A percentile compares a stretch with the other conserved stretches of the same genome.
Evolutionary conservation across 1,140 invertebrate genomes (phyloP).

Genomic region (Maniola jurtina): DNA sequence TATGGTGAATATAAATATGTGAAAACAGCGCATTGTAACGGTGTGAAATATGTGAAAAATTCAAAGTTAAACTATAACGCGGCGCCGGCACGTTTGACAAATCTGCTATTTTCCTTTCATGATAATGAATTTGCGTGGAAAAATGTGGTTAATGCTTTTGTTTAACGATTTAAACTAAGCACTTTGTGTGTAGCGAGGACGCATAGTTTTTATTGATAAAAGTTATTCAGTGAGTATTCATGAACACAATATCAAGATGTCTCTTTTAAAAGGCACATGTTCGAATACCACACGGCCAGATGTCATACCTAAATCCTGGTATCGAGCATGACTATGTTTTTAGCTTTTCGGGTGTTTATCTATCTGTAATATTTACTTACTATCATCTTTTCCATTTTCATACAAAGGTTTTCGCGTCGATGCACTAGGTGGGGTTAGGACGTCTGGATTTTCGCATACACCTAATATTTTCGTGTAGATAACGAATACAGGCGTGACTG

Average conservation of each 20-base stretch:
- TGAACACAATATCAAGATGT: slow-evolving; percentile 63
- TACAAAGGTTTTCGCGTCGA: slow-evolving; percentile 55
- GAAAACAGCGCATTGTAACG: slow-evolving; percentile 49
- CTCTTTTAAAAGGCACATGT: slow-evolving; percentile 68
- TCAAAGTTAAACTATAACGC: slow-evolving; percentile 55
- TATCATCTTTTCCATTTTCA: slow-evolving; percentile 22
- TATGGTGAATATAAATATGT: slow-evolving; percentile 68
- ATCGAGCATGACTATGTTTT: slow-evolving; percentile 19
- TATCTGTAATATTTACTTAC: not conserved
- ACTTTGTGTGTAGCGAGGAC: slow-evolving; percentile 27
- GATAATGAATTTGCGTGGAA: slow-evolving; percentile 47
- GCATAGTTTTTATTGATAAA: slow-evolving; percentile 8
- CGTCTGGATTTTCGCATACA: slow-evolving; percentile 45
- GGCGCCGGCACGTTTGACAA: slow-evolving; percentile 76
- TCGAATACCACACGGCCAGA: slow-evolving; percentile 42
- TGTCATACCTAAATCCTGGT: slow-evolving; percentile 27
- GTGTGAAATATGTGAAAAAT: slow-evolving; percentile 68
- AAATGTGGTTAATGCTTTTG: slow-evolving; percentile 45
- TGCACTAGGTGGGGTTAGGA: slow-evolving; percentile 71
- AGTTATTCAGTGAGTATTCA: slow-evolving; percentile 44
- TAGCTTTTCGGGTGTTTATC: not conserved
- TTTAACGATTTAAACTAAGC: slow-evolving; percentile 35
- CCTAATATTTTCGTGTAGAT: slow-evolving; percentile 31
- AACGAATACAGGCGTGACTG: slow-evolving; percentile 25
- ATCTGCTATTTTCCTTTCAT: slow-evolving; percentile 62